Percentiles rank a stretch among this genome's conserved stretches.
Conservation (phyloP, 2,113 vertebrate genomes). For the Leucoraja erinaceus region DNA sequence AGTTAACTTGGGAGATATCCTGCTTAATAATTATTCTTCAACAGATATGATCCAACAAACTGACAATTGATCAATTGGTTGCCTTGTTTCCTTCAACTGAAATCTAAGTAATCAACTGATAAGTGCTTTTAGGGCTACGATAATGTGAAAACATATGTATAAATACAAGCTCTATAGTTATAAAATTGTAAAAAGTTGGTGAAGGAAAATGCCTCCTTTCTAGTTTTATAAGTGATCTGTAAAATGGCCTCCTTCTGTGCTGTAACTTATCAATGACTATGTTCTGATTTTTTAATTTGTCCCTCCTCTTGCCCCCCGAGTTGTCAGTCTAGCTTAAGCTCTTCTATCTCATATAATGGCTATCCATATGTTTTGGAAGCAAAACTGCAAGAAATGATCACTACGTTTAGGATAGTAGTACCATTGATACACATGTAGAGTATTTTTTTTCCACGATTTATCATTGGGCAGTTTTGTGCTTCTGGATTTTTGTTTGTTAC, state of each 20-base stretch:
- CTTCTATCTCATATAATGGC: constrained; percentile 91
- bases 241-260: too few relatives aligned
- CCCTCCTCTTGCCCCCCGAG: constrained; percentile 86
- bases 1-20: background rate
- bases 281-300: constrained; percentile 87
- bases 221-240: background rate
- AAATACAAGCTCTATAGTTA: background rate
- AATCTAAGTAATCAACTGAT: background rate
- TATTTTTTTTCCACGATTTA: constrained; percentile 73
- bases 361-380: constrained; percentile 98
- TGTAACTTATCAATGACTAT: constrained; percentile 43
- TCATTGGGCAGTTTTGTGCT: constrained; percentile 73
- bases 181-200: background rate
- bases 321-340: constrained; percentile 88
- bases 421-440: constrained; percentile 78
- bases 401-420: constrained; percentile 97
- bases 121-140: background rate
- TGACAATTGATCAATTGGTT: background rate
- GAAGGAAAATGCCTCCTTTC: background rate
- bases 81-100: background rate
- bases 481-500: constrained; percentile 70
- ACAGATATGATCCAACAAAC: background rate
- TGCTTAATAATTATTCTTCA: background rate
- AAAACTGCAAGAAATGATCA: constrained; percentile 96
- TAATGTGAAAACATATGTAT: background rate